phyloP scores from a whole-genome alignment of 2,888 invertebrate species.

The Thecocarcelia acutangulata region DNA sequence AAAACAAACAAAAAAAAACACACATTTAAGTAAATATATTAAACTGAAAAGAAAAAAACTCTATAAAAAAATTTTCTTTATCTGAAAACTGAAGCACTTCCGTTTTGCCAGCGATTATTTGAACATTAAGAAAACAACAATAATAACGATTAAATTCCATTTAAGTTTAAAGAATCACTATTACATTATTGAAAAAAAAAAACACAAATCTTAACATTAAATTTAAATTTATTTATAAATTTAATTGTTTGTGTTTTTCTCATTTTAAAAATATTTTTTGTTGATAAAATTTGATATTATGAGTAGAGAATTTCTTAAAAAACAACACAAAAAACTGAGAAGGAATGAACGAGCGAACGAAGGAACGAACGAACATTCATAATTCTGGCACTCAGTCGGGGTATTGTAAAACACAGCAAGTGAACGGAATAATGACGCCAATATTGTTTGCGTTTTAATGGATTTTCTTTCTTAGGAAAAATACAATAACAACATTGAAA shows the following conservation, averaged over 20 bases:
- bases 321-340: neutral
- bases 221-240: constrained; percentile 55
- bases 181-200: constrained; percentile 9
- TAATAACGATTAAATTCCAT: constrained; percentile 58
- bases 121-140: constrained; percentile 63
- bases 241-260: neutral
- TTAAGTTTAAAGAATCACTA: constrained; percentile 37
- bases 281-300: constrained; percentile 58
- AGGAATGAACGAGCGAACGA: neutral
- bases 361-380: neutral
- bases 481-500: constrained; percentile 17
- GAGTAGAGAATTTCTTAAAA: constrained; percentile 39
- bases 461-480: constrained; percentile 45
- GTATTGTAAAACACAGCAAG: constrained; percentile 70
- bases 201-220: constrained; percentile 50
- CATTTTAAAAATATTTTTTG: constrained; percentile 11
- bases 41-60: constrained; percentile 63
- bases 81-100: constrained; percentile 65
- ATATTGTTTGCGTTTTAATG: constrained; percentile 68
- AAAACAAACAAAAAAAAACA: neutral
- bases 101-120: constrained; percentile 53
- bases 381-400: constrained; percentile 12
- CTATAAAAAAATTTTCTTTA: constrained; percentile 62
- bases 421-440: constrained; percentile 77
- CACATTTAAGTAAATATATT: constrained; percentile 10